These are phyloP conservation scores for Papilio elwesi DNA, from an alignment of 2,888 invertebrate species.

Conservation along the genomic window DNA sequence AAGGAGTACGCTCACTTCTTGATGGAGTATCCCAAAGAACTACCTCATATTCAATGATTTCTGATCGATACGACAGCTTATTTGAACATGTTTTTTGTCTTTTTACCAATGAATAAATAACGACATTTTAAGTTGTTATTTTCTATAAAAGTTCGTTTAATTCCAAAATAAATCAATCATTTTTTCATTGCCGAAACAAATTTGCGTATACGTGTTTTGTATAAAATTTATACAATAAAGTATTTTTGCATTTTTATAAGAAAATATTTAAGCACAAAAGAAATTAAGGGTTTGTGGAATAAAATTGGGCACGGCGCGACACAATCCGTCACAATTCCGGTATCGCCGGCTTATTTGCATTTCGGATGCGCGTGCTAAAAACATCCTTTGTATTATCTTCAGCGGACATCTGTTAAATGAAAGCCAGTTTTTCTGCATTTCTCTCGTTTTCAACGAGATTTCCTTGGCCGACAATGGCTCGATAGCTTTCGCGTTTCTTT, in stretches of 20 bases:
- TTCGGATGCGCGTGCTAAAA: constrained; percentile 61
- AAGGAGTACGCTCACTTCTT: no score
- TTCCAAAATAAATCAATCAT: background rate
- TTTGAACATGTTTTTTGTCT: no score
- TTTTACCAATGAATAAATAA: no score
- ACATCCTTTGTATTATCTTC: constrained; percentile 68
- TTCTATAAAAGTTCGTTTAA: background rate
- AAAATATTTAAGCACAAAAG: background rate
- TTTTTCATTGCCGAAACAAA: background rate
- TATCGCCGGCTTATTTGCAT: constrained; percentile 72
- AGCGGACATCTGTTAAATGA: constrained; percentile 69
- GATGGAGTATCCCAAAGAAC: no score
- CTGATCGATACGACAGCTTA: no score
- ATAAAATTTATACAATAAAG: background rate
- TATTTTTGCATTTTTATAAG: background rate
- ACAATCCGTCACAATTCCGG: constrained; percentile 49
- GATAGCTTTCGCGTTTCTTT: constrained; percentile 72
- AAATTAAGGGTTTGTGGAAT: background rate
- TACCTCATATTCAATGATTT: no score
- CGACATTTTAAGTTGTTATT: no score
- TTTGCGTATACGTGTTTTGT: background rate
- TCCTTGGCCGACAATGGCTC: constrained; percentile 60
- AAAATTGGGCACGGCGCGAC: background rate
- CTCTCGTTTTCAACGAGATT: constrained; percentile 72
- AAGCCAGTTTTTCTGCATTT: constrained; percentile 70